Conservation (phyloP, 2,113 vertebrate genomes). For the Xiphophorus maculatus region DNA sequence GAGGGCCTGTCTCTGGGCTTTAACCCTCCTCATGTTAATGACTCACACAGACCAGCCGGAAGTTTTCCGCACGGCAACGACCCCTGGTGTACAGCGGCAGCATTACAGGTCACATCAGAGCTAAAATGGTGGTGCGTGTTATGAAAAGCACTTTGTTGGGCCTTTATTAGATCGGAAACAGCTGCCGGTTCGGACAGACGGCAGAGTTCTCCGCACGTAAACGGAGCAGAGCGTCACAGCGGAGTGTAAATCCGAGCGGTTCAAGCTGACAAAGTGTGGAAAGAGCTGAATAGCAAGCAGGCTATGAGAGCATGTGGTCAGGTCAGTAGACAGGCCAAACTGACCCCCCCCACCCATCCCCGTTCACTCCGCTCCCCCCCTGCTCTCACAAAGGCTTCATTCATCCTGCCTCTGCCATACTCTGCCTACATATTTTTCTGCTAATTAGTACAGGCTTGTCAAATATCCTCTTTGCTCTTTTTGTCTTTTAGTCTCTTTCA, state of each 20-base stretch:
- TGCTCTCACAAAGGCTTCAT: slow-evolving; percentile 80
- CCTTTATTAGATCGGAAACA: slow-evolving; percentile 1
- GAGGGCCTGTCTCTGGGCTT: slow-evolving; percentile 39
- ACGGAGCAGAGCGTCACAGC: slow-evolving; percentile 6
- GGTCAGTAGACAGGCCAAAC: slow-evolving; percentile 73
- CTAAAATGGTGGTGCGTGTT: not conserved
- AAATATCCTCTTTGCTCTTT: slow-evolving; percentile 67
- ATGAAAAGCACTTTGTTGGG: not conserved
- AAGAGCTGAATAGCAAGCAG: slow-evolving; percentile 68
- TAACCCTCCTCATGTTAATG: slow-evolving; percentile 70
- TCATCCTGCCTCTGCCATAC: slow-evolving; percentile 77
- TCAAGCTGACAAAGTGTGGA: slow-evolving; percentile 49
- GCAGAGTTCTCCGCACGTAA: not conserved
- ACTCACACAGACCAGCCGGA: slow-evolving; percentile 51
- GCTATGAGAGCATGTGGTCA: slow-evolving; percentile 80
- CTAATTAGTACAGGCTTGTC: slow-evolving; percentile 81
- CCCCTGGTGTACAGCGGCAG: slow-evolving; percentile 61
- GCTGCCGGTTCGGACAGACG: not conserved
- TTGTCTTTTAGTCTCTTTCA: slow-evolving; percentile 50
- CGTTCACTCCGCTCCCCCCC: slow-evolving; percentile 47
- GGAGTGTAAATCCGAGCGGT: slow-evolving; percentile 18
- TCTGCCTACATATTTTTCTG: slow-evolving; percentile 82
- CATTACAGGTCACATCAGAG: not conserved
- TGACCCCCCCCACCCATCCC: slow-evolving; percentile 67
- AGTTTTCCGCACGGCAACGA: slow-evolving; percentile 38